Conservation (phyloP, 2,888 invertebrate genomes). For the Drosophila leonis region DNA sequence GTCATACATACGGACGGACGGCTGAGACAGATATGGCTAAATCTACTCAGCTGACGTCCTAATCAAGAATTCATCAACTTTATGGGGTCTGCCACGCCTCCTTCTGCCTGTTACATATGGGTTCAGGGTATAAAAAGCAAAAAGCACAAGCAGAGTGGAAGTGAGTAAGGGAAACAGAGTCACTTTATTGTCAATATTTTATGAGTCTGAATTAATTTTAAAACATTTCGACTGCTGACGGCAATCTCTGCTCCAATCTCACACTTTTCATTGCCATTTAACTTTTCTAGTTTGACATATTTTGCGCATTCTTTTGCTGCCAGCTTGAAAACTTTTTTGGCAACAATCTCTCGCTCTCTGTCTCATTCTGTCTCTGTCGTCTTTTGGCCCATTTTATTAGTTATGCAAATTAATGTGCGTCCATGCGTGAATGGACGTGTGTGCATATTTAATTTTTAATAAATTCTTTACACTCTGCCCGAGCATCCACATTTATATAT, state of each 20-base stretch:
- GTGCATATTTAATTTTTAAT: slow-evolving; percentile 70
- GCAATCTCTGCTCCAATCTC: slow-evolving; percentile 34
- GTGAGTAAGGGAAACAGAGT: neutral
- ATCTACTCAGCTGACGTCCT: too few species aligned
- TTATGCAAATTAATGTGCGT: slow-evolving; percentile 80
- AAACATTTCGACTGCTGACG: slow-evolving; percentile 71
- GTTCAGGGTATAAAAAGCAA: slow-evolving; percentile 8
- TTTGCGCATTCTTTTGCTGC: slow-evolving; percentile 44
- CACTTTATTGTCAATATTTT: slow-evolving; percentile 73
- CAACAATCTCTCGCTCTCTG: neutral
- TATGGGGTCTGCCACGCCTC: neutral
- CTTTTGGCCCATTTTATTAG: slow-evolving; percentile 63
- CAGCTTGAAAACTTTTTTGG: slow-evolving; percentile 47
- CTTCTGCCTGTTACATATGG: neutral
- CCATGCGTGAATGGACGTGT: slow-evolving; percentile 68
- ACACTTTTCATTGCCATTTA: slow-evolving; percentile 60
- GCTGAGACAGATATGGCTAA: too few species aligned
- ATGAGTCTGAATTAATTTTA: slow-evolving; percentile 79
- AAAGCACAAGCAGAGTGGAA: slow-evolving; percentile 12
- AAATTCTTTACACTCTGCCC: slow-evolving; percentile 14
- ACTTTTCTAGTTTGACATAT: slow-evolving; percentile 76
- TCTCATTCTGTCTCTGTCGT: neutral
- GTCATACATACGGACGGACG: neutral
- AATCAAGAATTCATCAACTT: too few species aligned
- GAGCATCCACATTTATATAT: slow-evolving; percentile 2